phyloP scores from a whole-genome alignment of 2,113 vertebrate species.

The Neotoma lepida region DNA sequence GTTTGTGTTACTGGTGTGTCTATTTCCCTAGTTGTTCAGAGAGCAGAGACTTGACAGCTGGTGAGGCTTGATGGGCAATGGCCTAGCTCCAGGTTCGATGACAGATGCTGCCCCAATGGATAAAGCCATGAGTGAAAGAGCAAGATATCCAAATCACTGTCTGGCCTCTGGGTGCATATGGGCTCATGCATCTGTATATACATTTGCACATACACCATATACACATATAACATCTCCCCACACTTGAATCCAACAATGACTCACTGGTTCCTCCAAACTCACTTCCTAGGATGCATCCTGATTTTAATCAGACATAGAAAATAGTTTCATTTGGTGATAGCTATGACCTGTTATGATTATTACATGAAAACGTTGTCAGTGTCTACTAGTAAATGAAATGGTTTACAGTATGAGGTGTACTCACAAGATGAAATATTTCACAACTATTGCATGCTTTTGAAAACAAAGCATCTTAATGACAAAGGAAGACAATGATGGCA shows the following conservation, averaged over 20 bases:
- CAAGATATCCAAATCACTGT: not conserved
- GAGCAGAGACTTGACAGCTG: not conserved
- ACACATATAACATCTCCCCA: not conserved
- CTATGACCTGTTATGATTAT: not conserved
- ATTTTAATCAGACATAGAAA: constrained; percentile 1
- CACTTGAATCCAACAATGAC: not conserved
- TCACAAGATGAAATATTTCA: not conserved
- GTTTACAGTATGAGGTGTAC: not conserved
- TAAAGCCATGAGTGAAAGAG: not conserved
- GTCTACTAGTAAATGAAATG: not conserved
- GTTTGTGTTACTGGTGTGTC: not conserved
- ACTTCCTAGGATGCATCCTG: not conserved
- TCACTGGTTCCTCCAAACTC: not conserved
- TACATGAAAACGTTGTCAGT: not conserved
- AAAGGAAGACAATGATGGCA: not conserved
- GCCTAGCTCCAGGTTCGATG: not conserved
- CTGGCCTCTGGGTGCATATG: not conserved
- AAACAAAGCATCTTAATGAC: not conserved
- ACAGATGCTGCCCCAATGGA: not conserved
- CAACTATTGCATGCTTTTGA: not conserved
- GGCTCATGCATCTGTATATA: not conserved
- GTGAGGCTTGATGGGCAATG: no score
- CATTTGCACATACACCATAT: no score
- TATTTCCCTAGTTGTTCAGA: not conserved
- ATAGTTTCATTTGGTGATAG: not conserved